Evolutionary conservation across 2,113 vertebrate species (phyloP), one percentile per base, ranked within the genome.

Genomic region (Microtus pennsylvanicus): DNA sequence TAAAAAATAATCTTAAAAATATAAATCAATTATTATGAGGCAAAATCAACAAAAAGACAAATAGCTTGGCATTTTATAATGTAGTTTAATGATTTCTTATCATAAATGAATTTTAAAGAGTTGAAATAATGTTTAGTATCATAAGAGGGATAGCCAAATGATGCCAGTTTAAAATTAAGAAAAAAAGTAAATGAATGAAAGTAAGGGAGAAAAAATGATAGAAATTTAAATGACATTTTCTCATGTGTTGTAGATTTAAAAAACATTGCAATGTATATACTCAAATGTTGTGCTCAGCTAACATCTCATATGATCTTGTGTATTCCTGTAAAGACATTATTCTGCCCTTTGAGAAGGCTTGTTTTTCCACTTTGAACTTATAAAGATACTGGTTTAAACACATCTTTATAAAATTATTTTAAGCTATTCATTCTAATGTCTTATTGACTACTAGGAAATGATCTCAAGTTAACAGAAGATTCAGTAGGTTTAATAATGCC

Each of bases 51-150:
- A 28, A 74, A 10, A 75, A 75, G 10, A 65, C 22, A 75, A 35
- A 75, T 42, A 80, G 55, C 52, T 26, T 78, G 14, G 1, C 8
- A 70, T 78, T 86, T 47, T 16, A 83, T 87, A 88, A 65, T 95
- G 2, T n/a, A 87, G 87, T 13, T 70, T 69, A 87, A 89, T 75
- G 13, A 87, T 4, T 75, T 88, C 52, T 93, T 90, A 96, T 61
- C 19, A 81, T 42, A 47, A 3, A 74, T 85, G 35, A 50, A 55
- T 42, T 93, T 91, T 77, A 85, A 89, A 75, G 81, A 82, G 21
- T 86, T 94, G 87, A 93, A 30, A 74, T 80, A 52, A 78, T 91
- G 35, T 55, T 94, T 63, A 86, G 72, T 69, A 86, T 74, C 10
- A 33, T 50, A 83, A 76, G 72, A 74, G 1, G 8, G 17, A 82